A percentile compares a stretch with the other conserved stretches of the same genome.
Evolutionary conservation across 2,888 invertebrate species (phyloP).

Genomic region (Meganola albula): DNA sequence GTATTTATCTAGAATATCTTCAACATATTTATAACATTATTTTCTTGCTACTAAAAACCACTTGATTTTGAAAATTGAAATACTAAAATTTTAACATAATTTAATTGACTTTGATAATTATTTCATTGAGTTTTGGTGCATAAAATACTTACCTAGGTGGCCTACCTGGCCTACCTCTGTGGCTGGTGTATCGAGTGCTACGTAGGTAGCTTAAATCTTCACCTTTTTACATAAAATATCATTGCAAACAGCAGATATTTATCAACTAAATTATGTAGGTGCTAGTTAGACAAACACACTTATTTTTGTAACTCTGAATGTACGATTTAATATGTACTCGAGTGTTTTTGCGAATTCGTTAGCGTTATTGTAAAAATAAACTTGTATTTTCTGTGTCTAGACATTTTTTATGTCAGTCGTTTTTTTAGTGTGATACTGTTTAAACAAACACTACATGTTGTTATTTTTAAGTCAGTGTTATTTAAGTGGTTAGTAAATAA

Average conservation of each 20-base stretch:
- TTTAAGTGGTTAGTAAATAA: slow-evolving; percentile 20
- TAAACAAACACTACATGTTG: slow-evolving; percentile 16
- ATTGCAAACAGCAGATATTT: slow-evolving; percentile 18
- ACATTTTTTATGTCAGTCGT: slow-evolving; percentile 19
- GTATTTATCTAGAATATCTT: too few relatives aligned
- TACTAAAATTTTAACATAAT: too few relatives aligned
- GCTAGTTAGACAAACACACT: slow-evolving; percentile 6
- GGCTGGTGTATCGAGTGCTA: too few relatives aligned
- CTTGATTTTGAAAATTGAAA: too few relatives aligned
- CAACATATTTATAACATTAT: too few relatives aligned
- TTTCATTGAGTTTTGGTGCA: too few relatives aligned
- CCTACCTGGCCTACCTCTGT: too few relatives aligned
- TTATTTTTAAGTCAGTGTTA: slow-evolving; percentile 16
- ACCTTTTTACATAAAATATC: too few relatives aligned
- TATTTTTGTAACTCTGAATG: slow-evolving; percentile 19
- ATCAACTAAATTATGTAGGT: slow-evolving; percentile 21
- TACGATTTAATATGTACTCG: slow-evolving; percentile 6
- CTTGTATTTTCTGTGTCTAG: slow-evolving; percentile 22
- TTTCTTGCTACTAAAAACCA: too few relatives aligned
- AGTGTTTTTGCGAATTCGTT: slow-evolving; percentile 9
- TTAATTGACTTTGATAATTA: too few relatives aligned
- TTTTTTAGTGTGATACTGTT: slow-evolving; percentile 8
- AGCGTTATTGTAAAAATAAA: slow-evolving; percentile 19
- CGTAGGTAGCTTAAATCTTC: too few relatives aligned
- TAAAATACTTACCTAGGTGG: too few relatives aligned